Evolutionary conservation across 1,140 invertebrate genomes (phyloP).

Genomic region (Nephotettix cincticeps): DNA sequence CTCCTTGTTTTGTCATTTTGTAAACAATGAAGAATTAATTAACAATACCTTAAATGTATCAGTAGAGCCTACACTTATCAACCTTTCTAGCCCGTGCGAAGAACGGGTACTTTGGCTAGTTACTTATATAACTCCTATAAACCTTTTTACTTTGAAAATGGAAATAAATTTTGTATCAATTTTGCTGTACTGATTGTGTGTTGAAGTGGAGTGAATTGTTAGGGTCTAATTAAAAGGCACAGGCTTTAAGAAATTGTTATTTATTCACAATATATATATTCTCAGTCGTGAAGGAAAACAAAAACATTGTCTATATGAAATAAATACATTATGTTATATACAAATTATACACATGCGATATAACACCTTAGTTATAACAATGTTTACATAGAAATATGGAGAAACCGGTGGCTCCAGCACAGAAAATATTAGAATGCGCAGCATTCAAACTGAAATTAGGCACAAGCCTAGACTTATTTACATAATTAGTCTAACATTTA

Average conservation of each 20-base stretch:
- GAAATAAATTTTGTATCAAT: too few species aligned
- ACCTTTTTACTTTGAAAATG: too few species aligned
- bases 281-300: constrained; percentile 16
- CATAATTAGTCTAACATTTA: neutral
- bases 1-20: too few species aligned
- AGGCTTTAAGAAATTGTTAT: constrained; percentile 18
- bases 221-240: neutral
- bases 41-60: too few species aligned
- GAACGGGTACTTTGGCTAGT: too few species aligned
- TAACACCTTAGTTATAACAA: constrained; percentile 8
- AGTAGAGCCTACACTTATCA: too few species aligned
- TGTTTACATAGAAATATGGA: neutral
- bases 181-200: too few species aligned
- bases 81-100: too few species aligned
- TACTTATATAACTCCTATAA: too few species aligned
- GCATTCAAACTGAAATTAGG: constrained; percentile 20
- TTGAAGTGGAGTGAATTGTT: too few species aligned
- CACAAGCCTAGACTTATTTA: neutral
- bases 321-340: constrained; percentile 13
- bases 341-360: neutral
- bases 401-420: neutral
- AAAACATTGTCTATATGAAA: neutral
- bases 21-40: too few species aligned
- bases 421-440: neutral
- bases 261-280: constrained; percentile 17